Evolutionary conservation across 1,140 invertebrate genomes (phyloP), one percentile per base, ranked within the genome.

Genomic region (Acromyrmex heyeri): DNA sequence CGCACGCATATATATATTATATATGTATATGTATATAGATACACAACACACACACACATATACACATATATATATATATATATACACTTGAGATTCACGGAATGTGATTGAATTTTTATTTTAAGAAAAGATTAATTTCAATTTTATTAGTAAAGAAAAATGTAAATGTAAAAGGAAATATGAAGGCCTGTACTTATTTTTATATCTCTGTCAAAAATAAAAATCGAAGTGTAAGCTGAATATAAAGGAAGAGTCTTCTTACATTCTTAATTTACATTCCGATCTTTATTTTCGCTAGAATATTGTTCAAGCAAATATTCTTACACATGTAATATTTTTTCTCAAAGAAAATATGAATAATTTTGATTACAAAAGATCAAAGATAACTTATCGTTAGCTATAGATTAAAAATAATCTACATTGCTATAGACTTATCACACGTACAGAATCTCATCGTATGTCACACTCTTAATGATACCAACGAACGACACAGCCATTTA

Each of bases 401-500:
- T 59, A 4, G 16, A 27, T 62, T 59, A 81, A 57, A 81, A 38
- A 16, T 67, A 67, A 67, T 1, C 21, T 57, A 70, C 14, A 0
- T 69, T 16, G 2, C 34, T 57, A 44, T 18, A 27, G 57, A 78
- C 18, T 59, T 81, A 81, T 81, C 50, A 81, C 30, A 70, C 53
- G 21, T 69, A 27, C 30, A 69, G 48, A 81, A 81, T 81, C 62
- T 38, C n/a, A 64, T 81, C 64, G 77, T 57, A 61, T 21, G 73
- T 76, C 57, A 21, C 48, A 81, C 30, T 81, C 38, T 44, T 44
- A 34, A 50, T 48, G 30, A 81, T 69, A 30, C 30, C 30, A 30
- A 14, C 50, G 30, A 81, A 81, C 30, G 62, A 69, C 77, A 81
- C 77, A 81, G 78, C 78, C 78, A 81, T 81, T 81, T 70, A 57